Percentiles rank a stretch among this genome's conserved stretches.
These are phyloP conservation scores for Anaspis maculata DNA, from an alignment of 2,888 invertebrate species.

Conservation along the genomic window DNA sequence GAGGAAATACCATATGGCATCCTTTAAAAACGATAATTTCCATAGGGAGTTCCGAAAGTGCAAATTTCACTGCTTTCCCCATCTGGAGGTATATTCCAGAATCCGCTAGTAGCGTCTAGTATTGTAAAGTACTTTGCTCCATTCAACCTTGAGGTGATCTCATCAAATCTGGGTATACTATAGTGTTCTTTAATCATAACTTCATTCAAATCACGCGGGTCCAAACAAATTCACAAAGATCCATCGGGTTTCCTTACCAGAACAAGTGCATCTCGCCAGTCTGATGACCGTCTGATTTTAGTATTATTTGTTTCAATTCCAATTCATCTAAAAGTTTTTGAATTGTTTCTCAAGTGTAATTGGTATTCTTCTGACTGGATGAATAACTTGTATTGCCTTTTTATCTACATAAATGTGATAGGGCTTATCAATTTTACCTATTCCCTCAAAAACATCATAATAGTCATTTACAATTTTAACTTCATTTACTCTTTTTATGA, in stretches of 20 bases:
- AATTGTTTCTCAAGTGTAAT: constrained; percentile 4
- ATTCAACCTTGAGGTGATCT: constrained; percentile 11
- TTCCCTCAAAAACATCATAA: constrained; percentile 5
- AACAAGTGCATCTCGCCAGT: constrained; percentile 18
- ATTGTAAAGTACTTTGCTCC: constrained; percentile 11
- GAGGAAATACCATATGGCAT: constrained; percentile 8
- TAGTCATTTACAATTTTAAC: constrained; percentile 3
- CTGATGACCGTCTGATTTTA: constrained; percentile 10
- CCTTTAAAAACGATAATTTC: constrained; percentile 9
- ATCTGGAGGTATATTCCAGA: constrained; percentile 13
- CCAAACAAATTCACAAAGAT: constrained; percentile 16
- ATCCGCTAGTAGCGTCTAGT: constrained; percentile 14
- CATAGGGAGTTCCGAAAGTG: constrained; percentile 12
- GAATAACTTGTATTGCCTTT: constrained; percentile 3
- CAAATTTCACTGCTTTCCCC: constrained; percentile 12
- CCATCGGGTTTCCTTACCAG: constrained; percentile 15
- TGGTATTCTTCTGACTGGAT: constrained; percentile 9
- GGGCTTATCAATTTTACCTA: constrained; percentile 6
- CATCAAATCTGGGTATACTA: constrained; percentile 13
- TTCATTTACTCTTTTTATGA: constrained; percentile 3
- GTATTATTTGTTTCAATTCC: too few relatives aligned
- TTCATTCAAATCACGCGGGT: constrained; percentile 16
- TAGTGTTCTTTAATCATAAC: constrained; percentile 8
- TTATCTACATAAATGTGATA: constrained; percentile 10
- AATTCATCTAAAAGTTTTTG: constrained; percentile 7